phyloP scores from a whole-genome alignment of 1,140 invertebrate species.

The Zaprionus kolodkinae region DNA sequence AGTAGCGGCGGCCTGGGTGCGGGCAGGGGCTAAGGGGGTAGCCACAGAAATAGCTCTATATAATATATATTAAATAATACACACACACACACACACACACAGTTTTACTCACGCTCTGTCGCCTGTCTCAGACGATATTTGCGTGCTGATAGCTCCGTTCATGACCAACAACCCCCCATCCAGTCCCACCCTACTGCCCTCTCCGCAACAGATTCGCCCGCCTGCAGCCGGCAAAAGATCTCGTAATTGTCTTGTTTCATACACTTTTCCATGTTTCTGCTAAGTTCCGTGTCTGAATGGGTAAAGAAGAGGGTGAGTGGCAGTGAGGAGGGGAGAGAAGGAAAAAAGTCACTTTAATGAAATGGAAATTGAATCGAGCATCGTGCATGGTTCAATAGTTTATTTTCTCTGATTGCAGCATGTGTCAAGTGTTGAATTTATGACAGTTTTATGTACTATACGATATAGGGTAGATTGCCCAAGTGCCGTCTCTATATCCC shows the following conservation, averaged over 20 bases:
- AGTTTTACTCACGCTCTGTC: conserved; percentile 9
- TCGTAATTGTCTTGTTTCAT: conserved; percentile 62
- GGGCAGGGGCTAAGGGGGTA: conserved; percentile 3
- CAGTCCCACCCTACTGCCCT: neutral
- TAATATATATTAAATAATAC: conserved; percentile 26
- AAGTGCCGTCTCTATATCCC: neutral
- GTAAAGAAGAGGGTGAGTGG: too few species aligned
- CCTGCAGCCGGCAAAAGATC: conserved; percentile 65
- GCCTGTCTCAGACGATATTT: conserved; percentile 40
- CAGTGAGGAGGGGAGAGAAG: too few species aligned
- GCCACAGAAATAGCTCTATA: conserved; percentile 59
- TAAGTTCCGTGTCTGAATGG: conserved; percentile 27
- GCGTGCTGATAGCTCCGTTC: conserved; percentile 36
- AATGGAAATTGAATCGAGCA: conserved; percentile 18
- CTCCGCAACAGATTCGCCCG: neutral
- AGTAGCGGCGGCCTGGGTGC: neutral
- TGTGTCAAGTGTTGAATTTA: conserved; percentile 22
- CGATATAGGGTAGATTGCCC: neutral
- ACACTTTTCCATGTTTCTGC: conserved; percentile 20
- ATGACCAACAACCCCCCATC: conserved; percentile 30
- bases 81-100: conserved; percentile 14
- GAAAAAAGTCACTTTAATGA: neutral
- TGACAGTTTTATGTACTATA: neutral
- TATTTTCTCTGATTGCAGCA: conserved; percentile 10
- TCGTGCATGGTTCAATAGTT: conserved; percentile 22